Base-by-base conservation (phyloP, 2,888 invertebrate species). In the Trissonchulus latispiculum region DNA sequence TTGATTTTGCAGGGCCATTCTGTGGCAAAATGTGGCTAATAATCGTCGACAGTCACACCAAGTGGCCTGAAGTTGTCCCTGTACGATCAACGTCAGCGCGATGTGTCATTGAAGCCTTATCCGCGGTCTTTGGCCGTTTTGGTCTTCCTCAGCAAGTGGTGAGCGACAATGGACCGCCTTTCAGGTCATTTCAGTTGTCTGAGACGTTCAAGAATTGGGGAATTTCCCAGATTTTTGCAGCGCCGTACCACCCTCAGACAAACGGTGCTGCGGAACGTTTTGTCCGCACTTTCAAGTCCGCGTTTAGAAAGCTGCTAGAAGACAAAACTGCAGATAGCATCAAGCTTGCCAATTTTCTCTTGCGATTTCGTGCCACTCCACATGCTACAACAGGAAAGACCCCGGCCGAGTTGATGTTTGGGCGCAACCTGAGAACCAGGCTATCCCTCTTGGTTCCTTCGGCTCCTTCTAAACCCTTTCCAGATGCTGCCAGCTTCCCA, bases 191-290 rank as follows among this genome's bases (percentile, higher is more conserved):
- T 18, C 33, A 69, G 35, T 29, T 69, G 33, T 3, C n/a, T 15
- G 69, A 15, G 15, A 32, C 32, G 66, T 64, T 31, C 33, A 8
- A 29, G n/a, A 8, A 64, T 32, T 35, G 66, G 33, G n/a, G 66
- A 64, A 64, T n/a, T 64, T 31, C 15, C 29, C 66, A 64, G 29
- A n/a, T 48, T 28, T 36, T n/a, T 78, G 77, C 67, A 72, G 74
- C 77, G 48, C 78, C 78, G 8, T 77, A 78, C 33, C 77, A 78
- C 71, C 77, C 78, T 70, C 68, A 69, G 77, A 28, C 74, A 15
- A 31, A 69, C 74, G 18, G 77, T 32, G 8, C 66, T 32, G 66
- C 66, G 8, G 66, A 64, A n/a, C 66, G 66, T 8, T 8, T 64
- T 18, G n/a, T 78, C 64, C 76, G 77, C 59, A 75, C 73, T 8